These are phyloP conservation scores for Osmoderma eremita DNA, from an alignment of 2,888 invertebrate genomes.

Conservation along the genomic window DNA sequence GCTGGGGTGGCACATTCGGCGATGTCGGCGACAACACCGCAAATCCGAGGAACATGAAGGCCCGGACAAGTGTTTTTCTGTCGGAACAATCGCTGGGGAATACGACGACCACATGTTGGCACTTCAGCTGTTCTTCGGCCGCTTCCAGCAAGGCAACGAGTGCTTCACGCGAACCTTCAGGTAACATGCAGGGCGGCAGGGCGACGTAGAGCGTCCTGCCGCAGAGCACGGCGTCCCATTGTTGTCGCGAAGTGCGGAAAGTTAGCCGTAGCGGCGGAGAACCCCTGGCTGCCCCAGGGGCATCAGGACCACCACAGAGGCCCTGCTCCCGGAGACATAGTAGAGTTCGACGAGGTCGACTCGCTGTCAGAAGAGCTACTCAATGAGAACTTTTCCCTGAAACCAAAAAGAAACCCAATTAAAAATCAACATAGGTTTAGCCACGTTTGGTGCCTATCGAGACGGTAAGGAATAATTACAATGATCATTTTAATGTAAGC, in stretches of 20 bases:
- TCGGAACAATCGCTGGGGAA: constrained; percentile 75
- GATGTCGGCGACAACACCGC: constrained; percentile 86
- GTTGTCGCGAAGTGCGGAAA: constrained; percentile 64
- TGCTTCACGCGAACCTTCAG: constrained; percentile 94
- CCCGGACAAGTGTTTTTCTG: constrained; percentile 75
- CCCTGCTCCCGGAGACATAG: constrained; percentile 96
- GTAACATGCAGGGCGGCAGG: constrained; percentile 84
- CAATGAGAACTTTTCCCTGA: constrained; percentile 54
- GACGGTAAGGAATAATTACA: no score
- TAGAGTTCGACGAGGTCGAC: constrained; percentile 78
- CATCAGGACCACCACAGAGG: constrained; percentile 99
- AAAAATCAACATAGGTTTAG: no score
- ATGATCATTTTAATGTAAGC: no score
- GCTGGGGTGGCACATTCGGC: constrained; percentile 73
- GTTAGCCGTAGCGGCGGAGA: constrained; percentile 60
- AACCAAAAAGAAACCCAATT: constrained; percentile 43
- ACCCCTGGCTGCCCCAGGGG: constrained; percentile 83
- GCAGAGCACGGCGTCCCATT: constrained; percentile 65
- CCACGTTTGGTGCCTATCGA: no score
- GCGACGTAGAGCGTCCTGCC: constrained; percentile 87
- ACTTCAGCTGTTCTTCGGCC: constrained; percentile 91
- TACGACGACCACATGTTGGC: constrained; percentile 78
- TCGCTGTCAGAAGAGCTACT: constrained; percentile 74
- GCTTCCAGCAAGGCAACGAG: constrained; percentile 94
- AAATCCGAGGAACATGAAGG: constrained; percentile 98